Base-by-base conservation (phyloP, 2,797 vertebrate species). In the Danio aesculapii region DNA sequence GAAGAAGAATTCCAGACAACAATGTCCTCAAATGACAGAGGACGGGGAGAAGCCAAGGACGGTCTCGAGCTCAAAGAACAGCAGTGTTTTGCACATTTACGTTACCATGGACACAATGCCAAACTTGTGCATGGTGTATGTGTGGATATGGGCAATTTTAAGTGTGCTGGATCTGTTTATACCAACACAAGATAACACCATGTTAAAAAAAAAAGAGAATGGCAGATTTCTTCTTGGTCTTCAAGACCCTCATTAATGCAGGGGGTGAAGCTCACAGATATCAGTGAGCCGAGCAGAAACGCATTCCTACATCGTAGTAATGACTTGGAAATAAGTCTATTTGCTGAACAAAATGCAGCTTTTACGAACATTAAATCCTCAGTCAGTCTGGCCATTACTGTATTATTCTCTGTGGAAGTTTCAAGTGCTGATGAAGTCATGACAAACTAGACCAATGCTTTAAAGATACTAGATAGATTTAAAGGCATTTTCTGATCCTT, bases 71-170 rank as follows among this genome's bases (percentile, higher is more conserved):
- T 5, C 8, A 41, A 74, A 67, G 63, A 74, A 74, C 70, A 67
- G 6, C 62, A 30, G 55, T 47, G 16, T 79, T 75, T 69, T 70
- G 59, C 71, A 47, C 77, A 64, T 75, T 50, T 55, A 71, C 10
- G 66, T 84, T 80, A 64, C 82, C 77, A 84, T 84, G 78, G 82
- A 81, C 66, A 84, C 78, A 66, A 44, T 58, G 53, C n/a, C 44
- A 53, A 84, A 70, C 17, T 63, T 58, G 70, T 74, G 61, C 39
- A 41, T 71, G 78, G 41, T 69, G 74, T 77, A 75, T 44, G 11
- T 49, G 12, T 10, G 12, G 55, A 68, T 39, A 79, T 9, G 14
- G 49, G 8, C 52, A 16, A 21, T 57, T 47, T 80, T 39, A 71
- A 19, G 39, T 57, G 21, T 64, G 71, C 59, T 30, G 39, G 58